Base-by-base conservation (phyloP, 1,140 invertebrate genomes). In the Charaxes varanes region DNA sequence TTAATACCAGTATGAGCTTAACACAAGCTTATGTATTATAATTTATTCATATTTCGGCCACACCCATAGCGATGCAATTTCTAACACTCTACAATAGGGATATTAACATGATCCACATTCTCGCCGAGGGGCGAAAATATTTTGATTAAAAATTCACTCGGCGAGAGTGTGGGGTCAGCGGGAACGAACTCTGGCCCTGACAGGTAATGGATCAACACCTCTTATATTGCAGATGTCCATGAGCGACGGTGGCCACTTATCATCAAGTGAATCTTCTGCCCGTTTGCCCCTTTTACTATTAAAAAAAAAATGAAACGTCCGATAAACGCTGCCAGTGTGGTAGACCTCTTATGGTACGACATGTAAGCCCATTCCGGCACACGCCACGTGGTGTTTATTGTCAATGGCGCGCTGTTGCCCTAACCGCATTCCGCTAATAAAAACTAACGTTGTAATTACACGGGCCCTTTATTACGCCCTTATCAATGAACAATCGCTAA, bases 71-170 rank as follows among this genome's bases (percentile, higher is more conserved):
- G 48, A 60, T 49, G 68, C 65, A 70, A 74, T 64, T 71, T 55
- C 46, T 65, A 56, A 63, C 65, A 63, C 43, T 51, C 41, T 56
- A 74, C 70, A 80, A 74, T 72, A 53, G 51, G 53, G 50, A 62
- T 73, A 28, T 28, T 28, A 28, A 28, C 27, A 28, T 28, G 14
- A 79, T 79, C 73, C 74, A 69, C 76, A 68, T 64, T 40, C 52
- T 43, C 27, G 38, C 32, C 30, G 45, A 53, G 62, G 67, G 64
- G 56, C 43, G 34, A 47, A 70, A 77, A 73, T 74, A 68, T 77
- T 80, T 74, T 80, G 70, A 77, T 80, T 77, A 77, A 80, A 76
- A 74, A 74, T 74, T 74, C 72, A 74, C 66, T 69, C 55, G 45
- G 55, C 62, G 62, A 56, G 60, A 51, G 54, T 56, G 53, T 65